phyloP scores from a whole-genome alignment of 2,888 invertebrate genomes.

The Trissonchulus sp. region DNA sequence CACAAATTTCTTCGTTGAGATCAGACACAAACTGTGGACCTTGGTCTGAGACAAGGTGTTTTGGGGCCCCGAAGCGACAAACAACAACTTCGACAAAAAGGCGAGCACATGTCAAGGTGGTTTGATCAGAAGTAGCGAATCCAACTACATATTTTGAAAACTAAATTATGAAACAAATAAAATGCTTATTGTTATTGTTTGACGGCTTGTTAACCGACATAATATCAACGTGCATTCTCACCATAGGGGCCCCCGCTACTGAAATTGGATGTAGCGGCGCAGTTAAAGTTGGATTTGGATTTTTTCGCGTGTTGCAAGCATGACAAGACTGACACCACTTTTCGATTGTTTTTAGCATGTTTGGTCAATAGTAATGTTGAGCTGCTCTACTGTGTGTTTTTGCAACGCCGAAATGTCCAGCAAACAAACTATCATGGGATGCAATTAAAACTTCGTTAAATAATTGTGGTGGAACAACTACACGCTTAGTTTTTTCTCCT shows the following conservation, averaged over 20 bases:
- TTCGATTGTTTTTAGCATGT: no score
- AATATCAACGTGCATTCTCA: background rate
- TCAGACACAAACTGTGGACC: conserved; percentile 36
- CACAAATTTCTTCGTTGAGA: conserved; percentile 31
- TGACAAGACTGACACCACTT: background rate
- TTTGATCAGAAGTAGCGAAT: no score
- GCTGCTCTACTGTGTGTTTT: no score
- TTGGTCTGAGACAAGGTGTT: conserved; percentile 36
- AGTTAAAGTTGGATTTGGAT: background rate
- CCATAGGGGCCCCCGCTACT: background rate
- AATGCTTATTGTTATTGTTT: background rate
- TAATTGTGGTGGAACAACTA: no score
- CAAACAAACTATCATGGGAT: no score
- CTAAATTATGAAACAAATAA: background rate
- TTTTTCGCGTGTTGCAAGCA: background rate
- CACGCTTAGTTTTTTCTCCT: no score
- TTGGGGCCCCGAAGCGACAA: conserved; percentile 37
- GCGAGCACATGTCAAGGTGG: background rate
- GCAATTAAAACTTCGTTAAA: no score
- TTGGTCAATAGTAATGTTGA: no score
- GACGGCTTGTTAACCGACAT: background rate
- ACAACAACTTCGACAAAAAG: background rate
- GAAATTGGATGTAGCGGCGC: background rate
- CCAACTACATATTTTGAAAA: conserved; percentile 1
- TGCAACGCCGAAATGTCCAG: no score